Conservation (phyloP, 2,113 vertebrate genomes). For the Halichoerus grypus region DNA sequence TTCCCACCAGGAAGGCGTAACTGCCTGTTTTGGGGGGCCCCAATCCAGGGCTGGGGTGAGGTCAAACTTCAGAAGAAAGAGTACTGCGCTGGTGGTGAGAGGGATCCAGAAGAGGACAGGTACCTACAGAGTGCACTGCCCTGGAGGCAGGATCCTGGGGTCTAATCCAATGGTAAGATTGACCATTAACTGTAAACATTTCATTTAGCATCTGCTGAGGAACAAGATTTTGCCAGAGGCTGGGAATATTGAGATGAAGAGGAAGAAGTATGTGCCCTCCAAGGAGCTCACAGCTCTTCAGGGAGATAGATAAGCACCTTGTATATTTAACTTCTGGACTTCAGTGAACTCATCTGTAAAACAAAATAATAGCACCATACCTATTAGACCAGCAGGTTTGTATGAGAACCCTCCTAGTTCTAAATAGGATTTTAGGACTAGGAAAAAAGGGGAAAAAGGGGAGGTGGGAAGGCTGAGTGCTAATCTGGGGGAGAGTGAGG, state of each 20-base stretch:
- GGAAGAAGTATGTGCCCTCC: background rate
- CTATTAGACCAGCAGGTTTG: background rate
- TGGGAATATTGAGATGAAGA: background rate
- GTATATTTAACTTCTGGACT: background rate
- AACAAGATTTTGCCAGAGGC: background rate
- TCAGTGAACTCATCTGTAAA: background rate
- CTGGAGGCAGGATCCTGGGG: background rate
- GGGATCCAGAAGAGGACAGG: background rate
- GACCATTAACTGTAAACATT: background rate
- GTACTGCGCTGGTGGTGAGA: background rate
- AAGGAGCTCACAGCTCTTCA: background rate
- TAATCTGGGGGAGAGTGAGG: background rate
- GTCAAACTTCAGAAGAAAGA: background rate
- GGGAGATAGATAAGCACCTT: background rate
- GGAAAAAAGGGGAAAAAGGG: background rate
- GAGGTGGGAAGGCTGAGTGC: background rate
- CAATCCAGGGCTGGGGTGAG: background rate
- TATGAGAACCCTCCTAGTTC: background rate
- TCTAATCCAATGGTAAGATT: background rate
- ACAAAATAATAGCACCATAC: background rate
- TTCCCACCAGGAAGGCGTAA: background rate
- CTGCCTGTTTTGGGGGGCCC: background rate
- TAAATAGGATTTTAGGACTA: background rate
- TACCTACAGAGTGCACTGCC: rapidly evolving
- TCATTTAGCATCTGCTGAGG: background rate